Percentiles rank a stretch among this genome's conserved stretches.
These are phyloP conservation scores for Propithecus perrieri DNA, from an alignment of 2,797 vertebrate species.

Conservation along the genomic window DNA sequence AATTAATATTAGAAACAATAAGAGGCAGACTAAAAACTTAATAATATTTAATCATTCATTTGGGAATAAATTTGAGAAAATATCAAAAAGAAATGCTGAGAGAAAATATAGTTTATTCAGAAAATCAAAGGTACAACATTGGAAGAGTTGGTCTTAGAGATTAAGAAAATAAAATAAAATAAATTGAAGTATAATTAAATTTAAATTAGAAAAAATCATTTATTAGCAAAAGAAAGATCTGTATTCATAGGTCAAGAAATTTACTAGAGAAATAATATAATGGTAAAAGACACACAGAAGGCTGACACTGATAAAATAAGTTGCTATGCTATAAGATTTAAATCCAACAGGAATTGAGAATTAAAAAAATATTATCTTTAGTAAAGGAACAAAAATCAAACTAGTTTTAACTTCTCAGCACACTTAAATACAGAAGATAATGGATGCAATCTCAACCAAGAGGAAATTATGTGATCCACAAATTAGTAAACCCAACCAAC, in stretches of 20 bases:
- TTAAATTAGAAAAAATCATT: neutral
- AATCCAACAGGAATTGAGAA: neutral
- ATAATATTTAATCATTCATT: neutral
- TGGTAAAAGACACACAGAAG: neutral
- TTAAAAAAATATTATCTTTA: neutral
- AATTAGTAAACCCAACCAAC: neutral
- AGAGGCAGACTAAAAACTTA: neutral
- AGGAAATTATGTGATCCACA: neutral
- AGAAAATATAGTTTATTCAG: neutral
- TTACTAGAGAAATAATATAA: neutral
- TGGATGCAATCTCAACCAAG: neutral
- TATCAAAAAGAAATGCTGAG: neutral
- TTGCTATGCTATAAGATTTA: neutral
- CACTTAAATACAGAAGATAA: neutral
- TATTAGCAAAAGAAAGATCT: neutral
- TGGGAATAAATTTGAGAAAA: neutral
- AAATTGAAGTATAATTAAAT: neutral
- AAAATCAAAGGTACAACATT: neutral
- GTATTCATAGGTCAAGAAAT: neutral
- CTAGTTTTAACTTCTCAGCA: neutral
- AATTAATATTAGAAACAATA: neutral
- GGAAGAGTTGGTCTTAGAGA: neutral
- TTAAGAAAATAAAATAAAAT: neutral
- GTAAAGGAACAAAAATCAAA: neutral
- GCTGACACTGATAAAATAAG: neutral